Base-by-base conservation (phyloP, 2,888 invertebrate species). In the Malthinus flaveolus region DNA sequence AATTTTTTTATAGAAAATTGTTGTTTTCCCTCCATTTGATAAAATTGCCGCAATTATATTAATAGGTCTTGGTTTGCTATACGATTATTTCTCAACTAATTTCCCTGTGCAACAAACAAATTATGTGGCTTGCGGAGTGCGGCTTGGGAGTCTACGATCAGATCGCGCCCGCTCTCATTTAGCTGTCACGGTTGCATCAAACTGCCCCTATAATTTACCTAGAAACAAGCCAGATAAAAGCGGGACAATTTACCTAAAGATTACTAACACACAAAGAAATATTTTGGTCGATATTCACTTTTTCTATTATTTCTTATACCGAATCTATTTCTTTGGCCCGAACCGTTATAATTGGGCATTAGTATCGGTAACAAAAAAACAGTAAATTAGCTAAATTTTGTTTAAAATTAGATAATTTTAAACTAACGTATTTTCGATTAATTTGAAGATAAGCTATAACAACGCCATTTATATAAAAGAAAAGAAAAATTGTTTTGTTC, bases 121-220 rank as follows among this genome's bases (percentile, higher is more conserved):
- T 66, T 67, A 62, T 66, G 65, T 63, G 62, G 57, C 55, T 59
- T 54, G 54, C 52, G 52, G 54, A 50, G 53, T 62, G 59, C 59
- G 65, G 62, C 62, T 66, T 64, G 61, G 53, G 56, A 59, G 59
- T 59, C 64, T 59, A 61, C 51, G 61, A 62, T 65, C 61, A 35
- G 60, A 64, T 62, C 61, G 64, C 64, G 62, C 56, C 60, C 58
- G 62, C 63, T 62, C 74, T 73, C 73, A 77, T 77, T 76, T 76
- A 67, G 70, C 76, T 76, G 77, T 77, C 77, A 77, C 73, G 67
- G 75, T 63, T 72, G 69, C 73, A 71, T 77, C 77, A 77, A 73
- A 71, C 69, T 66, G 71, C 73, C 72, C 75, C 77, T 77, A 74
- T 77, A 76, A 77, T 76, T 77, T 73, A 63, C 68, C 68, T 74